Base-by-base conservation (phyloP, 2,888 invertebrate species). In the Spisula subtruncata region DNA sequence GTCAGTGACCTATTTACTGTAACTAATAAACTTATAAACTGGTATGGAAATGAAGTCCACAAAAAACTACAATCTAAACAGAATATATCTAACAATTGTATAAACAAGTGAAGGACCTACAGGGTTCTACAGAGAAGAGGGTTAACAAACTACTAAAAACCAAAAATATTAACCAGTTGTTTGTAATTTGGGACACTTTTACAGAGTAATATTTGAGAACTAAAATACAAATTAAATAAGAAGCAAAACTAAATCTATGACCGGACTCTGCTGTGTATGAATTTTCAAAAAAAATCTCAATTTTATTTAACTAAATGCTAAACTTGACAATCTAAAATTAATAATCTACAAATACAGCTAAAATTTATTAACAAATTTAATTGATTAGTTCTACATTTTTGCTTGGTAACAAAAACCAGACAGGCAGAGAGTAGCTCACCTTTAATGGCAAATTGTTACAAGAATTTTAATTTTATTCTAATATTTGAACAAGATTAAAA, bases 191-290 rank as follows among this genome's bases (percentile, higher is more conserved):
- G n/a, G 35, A 32, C 32, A 35, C 12, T 35, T 32, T 75, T 75
- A 75, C 75, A 75, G 75, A 75, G 75, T 75, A 75, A 75, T 75
- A 75, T 32, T 75, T 32, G 29, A 16, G 18, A 75, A 75, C 75
- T 75, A 75, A 75, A 35, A 75, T 35, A 75, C 32, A 25, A 41
- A 75, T 32, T 35, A 35, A 75, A 32, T 32, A 75, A 35, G 35
- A 35, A 75, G 75, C 75, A 35, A 41, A 66, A 75, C 75, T 75
- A 75, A 32, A 75, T 75, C 75, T 75, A 75, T 5, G 14, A 35
- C 35, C 32, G 75, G 10, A 75, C 14, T 75, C 75, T 75, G 75
- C 35, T 35, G 32, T 35, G 20, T 75, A 18, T 12, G n/a, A 5
- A 66, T 66, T 66, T 56, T 66, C 12, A n/a, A 25, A 10, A 0